These are phyloP conservation scores for Tiaroga cobitis DNA, from an alignment of 2,797 vertebrate species.

Conservation along the genomic window DNA sequence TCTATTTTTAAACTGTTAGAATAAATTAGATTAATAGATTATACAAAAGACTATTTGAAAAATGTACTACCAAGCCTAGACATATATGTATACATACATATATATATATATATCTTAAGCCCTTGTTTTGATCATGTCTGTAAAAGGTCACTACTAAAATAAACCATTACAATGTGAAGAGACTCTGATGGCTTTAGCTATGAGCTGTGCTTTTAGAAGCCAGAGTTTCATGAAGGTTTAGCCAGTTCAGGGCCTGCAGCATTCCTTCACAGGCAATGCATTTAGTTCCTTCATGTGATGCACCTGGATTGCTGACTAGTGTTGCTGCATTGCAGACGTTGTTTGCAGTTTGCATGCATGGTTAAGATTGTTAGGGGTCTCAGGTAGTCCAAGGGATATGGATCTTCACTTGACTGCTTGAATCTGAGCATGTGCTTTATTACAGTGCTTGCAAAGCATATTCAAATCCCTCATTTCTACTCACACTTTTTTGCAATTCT, in stretches of 20 bases:
- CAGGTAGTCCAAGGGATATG: not conserved
- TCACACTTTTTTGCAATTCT: not conserved
- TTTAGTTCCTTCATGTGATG: not conserved
- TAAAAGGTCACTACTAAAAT: not conserved
- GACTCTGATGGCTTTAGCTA: conserved; percentile 2
- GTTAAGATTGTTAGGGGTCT: not conserved
- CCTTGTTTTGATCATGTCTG: not conserved
- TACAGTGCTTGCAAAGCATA: not conserved
- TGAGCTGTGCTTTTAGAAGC: not conserved
- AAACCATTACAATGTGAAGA: not conserved
- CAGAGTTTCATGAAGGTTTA: conserved; percentile 3
- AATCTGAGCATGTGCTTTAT: not conserved
- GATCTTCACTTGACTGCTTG: conserved; percentile 15
- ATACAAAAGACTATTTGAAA: not conserved
- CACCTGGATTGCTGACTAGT: not conserved
- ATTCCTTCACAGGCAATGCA: conserved; percentile 24
- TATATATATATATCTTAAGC: too few relatives aligned
- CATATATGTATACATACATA: not conserved
- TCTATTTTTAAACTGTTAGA: not conserved
- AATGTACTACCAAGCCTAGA: not conserved
- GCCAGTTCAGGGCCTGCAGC: not conserved
- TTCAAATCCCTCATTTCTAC: not conserved
- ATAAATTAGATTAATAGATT: not conserved
- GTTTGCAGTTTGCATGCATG: conserved; percentile 18
- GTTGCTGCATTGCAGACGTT: not conserved